Conservation (phyloP, 2,797 vertebrate genomes). For the Lerista edwardsae region DNA sequence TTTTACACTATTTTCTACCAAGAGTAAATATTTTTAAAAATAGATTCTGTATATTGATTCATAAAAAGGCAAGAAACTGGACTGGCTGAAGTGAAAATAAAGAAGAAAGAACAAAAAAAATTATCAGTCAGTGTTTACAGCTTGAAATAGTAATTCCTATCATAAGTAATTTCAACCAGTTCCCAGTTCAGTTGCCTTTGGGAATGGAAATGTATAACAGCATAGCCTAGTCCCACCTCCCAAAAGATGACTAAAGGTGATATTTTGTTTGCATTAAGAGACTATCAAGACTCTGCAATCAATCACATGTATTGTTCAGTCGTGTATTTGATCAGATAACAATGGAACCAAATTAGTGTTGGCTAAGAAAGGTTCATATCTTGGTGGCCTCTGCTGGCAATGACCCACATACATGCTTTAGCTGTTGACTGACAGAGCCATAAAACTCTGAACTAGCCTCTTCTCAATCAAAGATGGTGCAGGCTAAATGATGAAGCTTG, state of each 20-base stretch:
- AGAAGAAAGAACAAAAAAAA: accelerated
- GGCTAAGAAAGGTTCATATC: not conserved
- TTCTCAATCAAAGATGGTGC: not conserved
- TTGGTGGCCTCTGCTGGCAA: not conserved
- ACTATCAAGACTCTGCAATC: not conserved
- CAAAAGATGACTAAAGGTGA: not conserved
- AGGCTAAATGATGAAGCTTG: not conserved
- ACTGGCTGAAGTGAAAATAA: accelerated
- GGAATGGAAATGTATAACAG: not conserved
- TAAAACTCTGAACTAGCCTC: not conserved
- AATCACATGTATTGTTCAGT: not conserved
- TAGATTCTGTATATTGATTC: not conserved
- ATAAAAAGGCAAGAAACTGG: not conserved
- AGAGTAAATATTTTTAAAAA: not conserved
- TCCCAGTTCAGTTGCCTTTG: not conserved
- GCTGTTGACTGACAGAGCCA: not conserved
- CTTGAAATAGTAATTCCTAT: not conserved
- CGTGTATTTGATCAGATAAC: not conserved
- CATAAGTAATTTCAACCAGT: not conserved
- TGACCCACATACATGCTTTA: not conserved
- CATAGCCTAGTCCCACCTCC: not conserved
- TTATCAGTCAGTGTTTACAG: accelerated
- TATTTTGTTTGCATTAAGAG: not conserved
- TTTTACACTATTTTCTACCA: not conserved
- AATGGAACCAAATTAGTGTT: not conserved